Evolutionary conservation across 2,888 invertebrate species (phyloP).

Genomic region (Ectobius pallidus): DNA sequence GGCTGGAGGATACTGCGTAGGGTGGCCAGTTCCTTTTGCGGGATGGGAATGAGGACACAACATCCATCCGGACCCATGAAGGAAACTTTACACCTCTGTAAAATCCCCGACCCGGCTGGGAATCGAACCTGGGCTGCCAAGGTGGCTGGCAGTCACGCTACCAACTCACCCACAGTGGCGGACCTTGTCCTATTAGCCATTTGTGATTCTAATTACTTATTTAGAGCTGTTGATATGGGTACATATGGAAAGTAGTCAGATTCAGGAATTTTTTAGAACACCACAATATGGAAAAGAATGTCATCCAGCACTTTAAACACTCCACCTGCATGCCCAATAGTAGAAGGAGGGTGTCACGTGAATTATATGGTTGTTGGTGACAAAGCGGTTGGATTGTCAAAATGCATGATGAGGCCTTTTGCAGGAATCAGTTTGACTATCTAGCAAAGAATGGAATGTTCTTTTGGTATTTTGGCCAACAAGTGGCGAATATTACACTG

Average conservation of each 20-base stretch:
- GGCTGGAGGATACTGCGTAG: no score
- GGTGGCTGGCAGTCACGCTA: no score
- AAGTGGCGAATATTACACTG: conserved; percentile 42
- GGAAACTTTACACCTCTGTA: no score
- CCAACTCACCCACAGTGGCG: no score
- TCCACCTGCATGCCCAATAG: not conserved
- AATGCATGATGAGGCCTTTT: conserved; percentile 43
- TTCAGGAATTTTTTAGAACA: not conserved
- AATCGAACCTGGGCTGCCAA: no score
- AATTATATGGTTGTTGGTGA: not conserved
- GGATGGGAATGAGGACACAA: no score
- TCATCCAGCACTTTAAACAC: not conserved
- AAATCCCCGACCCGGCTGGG: no score
- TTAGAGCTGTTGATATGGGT: conserved; percentile 46
- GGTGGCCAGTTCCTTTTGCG: no score
- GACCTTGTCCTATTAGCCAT: conserved; percentile 45
- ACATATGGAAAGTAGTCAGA: conserved; percentile 41
- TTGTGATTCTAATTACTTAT: conserved; percentile 45
- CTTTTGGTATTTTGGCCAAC: conserved; percentile 45
- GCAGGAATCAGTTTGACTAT: conserved; percentile 39
- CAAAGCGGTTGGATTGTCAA: not conserved
- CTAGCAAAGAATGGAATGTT: conserved; percentile 44
- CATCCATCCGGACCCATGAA: no score
- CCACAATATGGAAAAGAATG: not conserved
- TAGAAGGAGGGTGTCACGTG: not conserved